Percentiles rank a stretch among this genome's conserved stretches.
Evolutionary conservation across 2,888 invertebrate genomes (phyloP).

Genomic region (Cecidostiba fungosa): DNA sequence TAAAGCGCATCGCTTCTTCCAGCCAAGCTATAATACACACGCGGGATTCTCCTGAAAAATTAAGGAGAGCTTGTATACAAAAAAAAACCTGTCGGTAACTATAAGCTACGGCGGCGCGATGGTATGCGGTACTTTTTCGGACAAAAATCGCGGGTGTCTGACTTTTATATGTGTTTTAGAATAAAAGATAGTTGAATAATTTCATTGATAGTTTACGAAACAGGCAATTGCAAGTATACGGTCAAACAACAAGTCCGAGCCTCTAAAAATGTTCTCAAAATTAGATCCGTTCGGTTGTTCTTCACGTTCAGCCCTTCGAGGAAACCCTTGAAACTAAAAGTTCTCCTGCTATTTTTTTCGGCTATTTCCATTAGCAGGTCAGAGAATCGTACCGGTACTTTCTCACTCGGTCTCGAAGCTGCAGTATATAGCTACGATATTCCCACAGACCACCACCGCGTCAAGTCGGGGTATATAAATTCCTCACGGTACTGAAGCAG

Average conservation of each 20-base stretch:
- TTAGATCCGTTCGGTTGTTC: background rate
- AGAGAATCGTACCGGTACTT: constrained; percentile 37
- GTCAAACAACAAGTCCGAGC: background rate
- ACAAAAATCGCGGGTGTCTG: background rate
- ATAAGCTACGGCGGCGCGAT: background rate
- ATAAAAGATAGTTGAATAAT: background rate
- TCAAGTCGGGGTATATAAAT: constrained; percentile 22
- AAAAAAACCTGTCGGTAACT: background rate
- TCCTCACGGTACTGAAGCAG: constrained; percentile 28
- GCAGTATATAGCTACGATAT: constrained; percentile 15
- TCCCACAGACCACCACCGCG: constrained; percentile 56
- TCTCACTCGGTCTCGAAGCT: constrained; percentile 30
- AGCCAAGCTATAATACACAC: background rate
- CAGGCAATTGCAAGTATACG: background rate
- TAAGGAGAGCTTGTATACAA: background rate
- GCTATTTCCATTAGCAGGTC: constrained; percentile 60
- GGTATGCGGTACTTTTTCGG: constrained; percentile 40
- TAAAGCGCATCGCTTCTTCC: background rate
- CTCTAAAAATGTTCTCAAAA: constrained; percentile 30
- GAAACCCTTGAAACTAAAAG: background rate
- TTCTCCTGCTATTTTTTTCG: constrained; percentile 29
- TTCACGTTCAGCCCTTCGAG: background rate
- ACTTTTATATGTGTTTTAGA: background rate
- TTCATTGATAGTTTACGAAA: too few relatives aligned
- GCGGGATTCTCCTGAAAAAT: background rate